A percentile compares a stretch with the other conserved stretches of the same genome.
These are phyloP conservation scores for Aphidius gifuensis DNA, from an alignment of 1,140 invertebrate genomes.

Conservation along the genomic window DNA sequence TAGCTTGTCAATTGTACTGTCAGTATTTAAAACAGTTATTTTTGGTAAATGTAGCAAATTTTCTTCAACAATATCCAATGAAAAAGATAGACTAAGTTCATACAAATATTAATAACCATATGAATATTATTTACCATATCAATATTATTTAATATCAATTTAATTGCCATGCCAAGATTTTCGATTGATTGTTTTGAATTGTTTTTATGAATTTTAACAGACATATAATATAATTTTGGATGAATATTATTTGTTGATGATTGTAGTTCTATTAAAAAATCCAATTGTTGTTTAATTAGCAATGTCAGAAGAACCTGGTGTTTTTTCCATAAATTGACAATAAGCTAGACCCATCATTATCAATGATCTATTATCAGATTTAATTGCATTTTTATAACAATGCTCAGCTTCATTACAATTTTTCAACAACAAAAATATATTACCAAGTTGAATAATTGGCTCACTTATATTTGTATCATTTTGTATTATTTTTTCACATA, in stretches of 20 bases:
- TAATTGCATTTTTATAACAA: slow-evolving; percentile 75
- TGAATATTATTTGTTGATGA: no score
- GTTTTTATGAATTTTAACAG: slow-evolving; percentile 64
- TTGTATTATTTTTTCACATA: slow-evolving; percentile 73
- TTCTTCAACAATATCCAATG: no score
- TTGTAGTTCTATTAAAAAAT: no score
- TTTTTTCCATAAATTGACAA: slow-evolving; percentile 69
- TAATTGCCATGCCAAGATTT: slow-evolving; percentile 70
- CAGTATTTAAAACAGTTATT: no score
- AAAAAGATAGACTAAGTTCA: slow-evolving; percentile 80
- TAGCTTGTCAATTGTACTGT: no score
- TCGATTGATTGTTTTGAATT: slow-evolving; percentile 60
- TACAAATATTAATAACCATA: slow-evolving; percentile 76
- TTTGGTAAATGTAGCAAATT: no score
- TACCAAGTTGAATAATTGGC: slow-evolving; percentile 74
- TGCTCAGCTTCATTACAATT: slow-evolving; percentile 75
- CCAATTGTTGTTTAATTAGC: slow-evolving; percentile 49
- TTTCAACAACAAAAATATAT: slow-evolving; percentile 44
- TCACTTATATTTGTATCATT: slow-evolving; percentile 67
- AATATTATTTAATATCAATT: slow-evolving; percentile 64
- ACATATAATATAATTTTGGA: slow-evolving; percentile 54
- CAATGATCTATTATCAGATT: slow-evolving; percentile 75
- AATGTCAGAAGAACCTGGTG: slow-evolving; percentile 59
- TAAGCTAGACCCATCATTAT: slow-evolving; percentile 77
- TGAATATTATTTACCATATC: slow-evolving; percentile 53